Percentiles rank a stretch among this genome's conserved stretches.
Evolutionary conservation across 2,113 vertebrate genomes (phyloP).

Genomic region (Siniperca chuatsi): DNA sequence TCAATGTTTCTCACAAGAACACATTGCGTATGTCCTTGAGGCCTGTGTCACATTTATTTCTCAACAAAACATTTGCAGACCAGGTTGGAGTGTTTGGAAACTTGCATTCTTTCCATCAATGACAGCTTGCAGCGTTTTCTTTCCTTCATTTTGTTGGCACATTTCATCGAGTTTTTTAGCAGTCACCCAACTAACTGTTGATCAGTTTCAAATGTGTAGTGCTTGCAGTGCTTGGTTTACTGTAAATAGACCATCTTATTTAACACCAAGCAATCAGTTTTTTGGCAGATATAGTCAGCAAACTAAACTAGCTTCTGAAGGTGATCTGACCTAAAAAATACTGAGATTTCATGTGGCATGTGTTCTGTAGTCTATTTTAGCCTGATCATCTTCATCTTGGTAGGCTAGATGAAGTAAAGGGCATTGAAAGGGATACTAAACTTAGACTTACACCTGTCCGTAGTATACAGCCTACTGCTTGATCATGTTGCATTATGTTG

Average conservation of each 20-base stretch:
- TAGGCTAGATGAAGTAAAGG: neutral
- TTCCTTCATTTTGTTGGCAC: too few relatives aligned
- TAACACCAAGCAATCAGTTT: neutral
- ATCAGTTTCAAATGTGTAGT: neutral
- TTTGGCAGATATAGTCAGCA: neutral
- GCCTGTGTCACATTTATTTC: neutral
- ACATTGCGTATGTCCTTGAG: neutral
- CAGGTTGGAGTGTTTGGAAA: neutral
- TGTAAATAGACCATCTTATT: neutral
- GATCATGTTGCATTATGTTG: slow-evolving; percentile 1
- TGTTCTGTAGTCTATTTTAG: neutral
- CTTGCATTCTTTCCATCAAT: neutral
- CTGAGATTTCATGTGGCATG: neutral
- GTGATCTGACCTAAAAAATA: neutral
- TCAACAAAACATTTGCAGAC: neutral
- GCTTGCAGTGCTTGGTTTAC: neutral
- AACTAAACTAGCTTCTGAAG: neutral
- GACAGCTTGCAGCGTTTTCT: neutral
- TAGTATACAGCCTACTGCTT: neutral
- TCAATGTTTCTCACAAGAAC: neutral
- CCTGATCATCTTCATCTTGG: neutral
- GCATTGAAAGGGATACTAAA: neutral
- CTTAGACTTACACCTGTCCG: neutral
- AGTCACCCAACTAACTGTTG: neutral
- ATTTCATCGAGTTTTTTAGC: neutral